A percentile compares a stretch with the other conserved stretches of the same genome.
These are phyloP conservation scores for Indicator maculatus DNA, from an alignment of 2,113 vertebrate genomes.

Conservation along the genomic window DNA sequence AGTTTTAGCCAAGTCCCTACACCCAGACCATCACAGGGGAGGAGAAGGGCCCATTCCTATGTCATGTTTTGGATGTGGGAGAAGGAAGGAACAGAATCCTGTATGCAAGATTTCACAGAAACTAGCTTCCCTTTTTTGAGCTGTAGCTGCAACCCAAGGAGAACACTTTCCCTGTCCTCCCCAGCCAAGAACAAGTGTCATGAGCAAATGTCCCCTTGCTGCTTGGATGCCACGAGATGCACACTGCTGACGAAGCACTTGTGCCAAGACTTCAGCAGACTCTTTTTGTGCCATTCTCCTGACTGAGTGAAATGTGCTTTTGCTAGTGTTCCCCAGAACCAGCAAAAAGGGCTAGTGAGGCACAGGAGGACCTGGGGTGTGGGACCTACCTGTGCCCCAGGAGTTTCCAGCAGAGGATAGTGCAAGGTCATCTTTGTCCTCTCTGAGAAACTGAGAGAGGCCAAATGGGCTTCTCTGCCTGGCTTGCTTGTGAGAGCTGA, in stretches of 20 bases:
- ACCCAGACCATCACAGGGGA: rapidly evolving
- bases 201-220: background rate
- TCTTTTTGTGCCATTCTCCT: rapidly evolving
- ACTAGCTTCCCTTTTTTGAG: background rate
- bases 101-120: background rate
- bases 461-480: background rate
- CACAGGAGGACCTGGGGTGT: background rate
- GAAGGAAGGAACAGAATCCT: background rate
- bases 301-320: background rate
- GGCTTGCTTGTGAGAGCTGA: background rate
- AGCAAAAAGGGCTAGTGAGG: rapidly evolving
- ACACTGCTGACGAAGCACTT: background rate
- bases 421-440: background rate
- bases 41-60: background rate
- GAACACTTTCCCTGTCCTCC: background rate
- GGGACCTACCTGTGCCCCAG: background rate
- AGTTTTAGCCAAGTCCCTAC: background rate
- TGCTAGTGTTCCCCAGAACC: rapidly evolving
- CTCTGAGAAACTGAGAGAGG: background rate
- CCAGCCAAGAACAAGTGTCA: rapidly evolving
- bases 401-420: background rate
- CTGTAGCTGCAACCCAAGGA: background rate
- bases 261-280: background rate
- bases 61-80: background rate
- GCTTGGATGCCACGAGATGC: background rate